These are phyloP conservation scores for Acipenser ruthenus DNA, from an alignment of 2,797 vertebrate species.

Conservation along the genomic window DNA sequence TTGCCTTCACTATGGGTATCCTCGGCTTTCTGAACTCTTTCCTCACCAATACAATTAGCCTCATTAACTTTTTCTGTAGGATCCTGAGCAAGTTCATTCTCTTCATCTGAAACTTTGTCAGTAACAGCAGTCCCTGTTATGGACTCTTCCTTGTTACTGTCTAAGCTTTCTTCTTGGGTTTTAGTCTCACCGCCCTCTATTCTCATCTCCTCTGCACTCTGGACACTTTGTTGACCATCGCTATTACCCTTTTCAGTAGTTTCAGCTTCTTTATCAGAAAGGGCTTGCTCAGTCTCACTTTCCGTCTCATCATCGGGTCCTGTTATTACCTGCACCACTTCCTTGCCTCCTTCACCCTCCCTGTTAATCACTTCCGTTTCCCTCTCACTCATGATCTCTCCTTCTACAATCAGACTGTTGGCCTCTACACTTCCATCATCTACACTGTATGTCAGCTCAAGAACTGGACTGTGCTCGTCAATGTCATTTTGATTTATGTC, in stretches of 20 bases:
- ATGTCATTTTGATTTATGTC: neutral
- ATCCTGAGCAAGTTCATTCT: no score
- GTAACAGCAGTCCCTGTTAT: neutral
- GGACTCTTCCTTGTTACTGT: neutral
- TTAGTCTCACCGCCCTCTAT: neutral
- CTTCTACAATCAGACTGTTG: conserved; percentile 16
- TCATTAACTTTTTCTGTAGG: no score
- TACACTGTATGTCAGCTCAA: neutral
- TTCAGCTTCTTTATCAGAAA: no score
- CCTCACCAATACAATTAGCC: no score
- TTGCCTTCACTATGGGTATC: no score
- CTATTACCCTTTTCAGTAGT: no score
- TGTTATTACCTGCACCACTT: conserved; percentile 13
- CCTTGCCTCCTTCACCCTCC: neutral
- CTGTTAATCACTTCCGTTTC: neutral
- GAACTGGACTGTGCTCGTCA: conserved; percentile 2
- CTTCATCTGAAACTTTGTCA: no score
- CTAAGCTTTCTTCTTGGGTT: neutral
- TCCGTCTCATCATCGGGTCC: neutral
- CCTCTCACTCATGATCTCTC: neutral
- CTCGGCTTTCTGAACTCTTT: no score
- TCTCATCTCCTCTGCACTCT: conserved; percentile 20
- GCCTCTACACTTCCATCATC: conserved; percentile 22
- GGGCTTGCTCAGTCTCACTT: no score
- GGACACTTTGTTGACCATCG: neutral